Evolutionary conservation across 2,113 vertebrate genomes (phyloP).

Genomic region (Patagioenas fasciata): DNA sequence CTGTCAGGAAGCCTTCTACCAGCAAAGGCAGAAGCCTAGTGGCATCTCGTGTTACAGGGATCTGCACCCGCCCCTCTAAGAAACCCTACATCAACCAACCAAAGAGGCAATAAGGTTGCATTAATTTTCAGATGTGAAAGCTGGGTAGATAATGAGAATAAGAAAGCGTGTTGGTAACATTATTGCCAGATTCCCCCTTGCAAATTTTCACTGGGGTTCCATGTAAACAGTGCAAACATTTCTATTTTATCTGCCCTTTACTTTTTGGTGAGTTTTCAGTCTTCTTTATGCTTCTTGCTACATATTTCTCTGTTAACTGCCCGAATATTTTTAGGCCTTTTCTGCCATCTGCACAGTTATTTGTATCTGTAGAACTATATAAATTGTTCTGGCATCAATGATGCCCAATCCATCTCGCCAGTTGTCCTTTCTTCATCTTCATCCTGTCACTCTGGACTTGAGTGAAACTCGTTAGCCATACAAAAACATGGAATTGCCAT

Average conservation of each 20-base stretch:
- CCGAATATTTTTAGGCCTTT: not conserved
- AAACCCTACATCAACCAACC: not conserved
- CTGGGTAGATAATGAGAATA: not conserved
- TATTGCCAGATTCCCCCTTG: not conserved
- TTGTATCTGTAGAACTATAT: not conserved
- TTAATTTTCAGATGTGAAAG: not conserved
- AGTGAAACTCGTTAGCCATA: not conserved
- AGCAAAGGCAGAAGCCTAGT: not conserved
- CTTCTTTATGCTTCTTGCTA: not conserved
- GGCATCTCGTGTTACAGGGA: rapidly evolving
- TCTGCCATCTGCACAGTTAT: not conserved
- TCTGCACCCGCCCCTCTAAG: not conserved
- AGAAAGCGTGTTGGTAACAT: not conserved
- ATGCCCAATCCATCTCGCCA: not conserved
- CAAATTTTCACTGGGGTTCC: not conserved
- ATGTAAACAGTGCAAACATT: rapidly evolving
- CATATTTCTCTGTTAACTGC: not conserved
- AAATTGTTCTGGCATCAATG: not conserved
- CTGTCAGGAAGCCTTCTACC: not conserved
- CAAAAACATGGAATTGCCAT: not conserved
- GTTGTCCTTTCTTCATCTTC: not conserved
- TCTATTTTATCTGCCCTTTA: not conserved
- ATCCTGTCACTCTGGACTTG: not conserved
- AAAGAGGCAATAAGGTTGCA: not conserved
- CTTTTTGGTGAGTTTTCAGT: not conserved